Conservation (phyloP, 2,797 vertebrate species). For the Okamejei kenojei region DNA sequence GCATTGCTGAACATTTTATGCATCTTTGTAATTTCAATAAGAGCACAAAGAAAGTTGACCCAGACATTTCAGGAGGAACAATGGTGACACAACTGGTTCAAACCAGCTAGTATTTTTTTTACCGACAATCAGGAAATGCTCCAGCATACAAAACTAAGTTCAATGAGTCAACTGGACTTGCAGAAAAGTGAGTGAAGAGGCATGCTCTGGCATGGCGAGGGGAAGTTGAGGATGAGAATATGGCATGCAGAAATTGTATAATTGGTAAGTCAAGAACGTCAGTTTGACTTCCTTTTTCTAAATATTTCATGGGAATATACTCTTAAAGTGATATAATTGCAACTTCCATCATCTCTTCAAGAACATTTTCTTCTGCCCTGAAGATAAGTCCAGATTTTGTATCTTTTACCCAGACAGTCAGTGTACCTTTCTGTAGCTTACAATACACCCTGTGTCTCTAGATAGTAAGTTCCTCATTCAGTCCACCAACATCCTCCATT, state of each 20-base stretch:
- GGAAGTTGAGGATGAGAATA: background rate
- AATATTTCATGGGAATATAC: background rate
- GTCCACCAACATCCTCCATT: background rate
- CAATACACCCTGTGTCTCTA: background rate
- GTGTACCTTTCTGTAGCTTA: background rate
- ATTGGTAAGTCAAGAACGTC: background rate
- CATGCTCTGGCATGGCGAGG: background rate
- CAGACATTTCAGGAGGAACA: background rate
- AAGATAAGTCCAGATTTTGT: background rate
- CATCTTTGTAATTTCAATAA: background rate
- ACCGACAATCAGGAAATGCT: background rate
- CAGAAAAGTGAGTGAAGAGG: background rate
- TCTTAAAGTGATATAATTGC: no score
- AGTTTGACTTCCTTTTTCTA: background rate
- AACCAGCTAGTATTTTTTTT: background rate
- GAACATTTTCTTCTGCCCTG: background rate
- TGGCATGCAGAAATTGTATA: background rate
- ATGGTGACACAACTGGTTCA: background rate
- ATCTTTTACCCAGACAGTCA: background rate
- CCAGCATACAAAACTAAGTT: background rate
- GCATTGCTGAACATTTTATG: background rate
- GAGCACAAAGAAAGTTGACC: background rate
- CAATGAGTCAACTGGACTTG: background rate
- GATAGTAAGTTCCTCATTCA: background rate
- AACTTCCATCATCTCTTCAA: background rate